These are phyloP conservation scores for Buathra laborator DNA, from an alignment of 2,888 invertebrate genomes.

Conservation along the genomic window DNA sequence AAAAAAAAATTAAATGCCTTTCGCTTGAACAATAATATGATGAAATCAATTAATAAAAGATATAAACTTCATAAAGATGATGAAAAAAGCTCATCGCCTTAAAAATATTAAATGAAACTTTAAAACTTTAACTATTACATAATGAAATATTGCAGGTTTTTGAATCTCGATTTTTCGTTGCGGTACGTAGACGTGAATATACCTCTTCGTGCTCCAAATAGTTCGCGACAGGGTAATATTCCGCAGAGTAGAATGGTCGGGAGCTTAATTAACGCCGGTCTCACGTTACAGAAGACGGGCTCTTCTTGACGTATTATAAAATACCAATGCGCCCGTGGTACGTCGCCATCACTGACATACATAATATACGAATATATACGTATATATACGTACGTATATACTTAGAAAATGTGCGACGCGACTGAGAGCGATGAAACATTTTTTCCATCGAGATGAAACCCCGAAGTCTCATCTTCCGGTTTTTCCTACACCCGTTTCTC, in stretches of 20 bases:
- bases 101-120: background rate
- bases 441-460: slow-evolving; percentile 10
- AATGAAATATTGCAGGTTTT: background rate
- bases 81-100: background rate
- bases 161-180: slow-evolving; percentile 3
- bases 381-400: background rate
- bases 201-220: slow-evolving; percentile 14
- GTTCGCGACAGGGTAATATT: background rate
- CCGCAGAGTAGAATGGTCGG: slow-evolving; percentile 10
- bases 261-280: slow-evolving; percentile 20
- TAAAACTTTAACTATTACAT: background rate
- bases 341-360: background rate
- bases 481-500: background rate
- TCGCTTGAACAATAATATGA: background rate
- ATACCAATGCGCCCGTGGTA: slow-evolving; percentile 6
- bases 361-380: background rate
- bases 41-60: background rate
- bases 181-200: background rate
- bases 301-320: slow-evolving; percentile 22
- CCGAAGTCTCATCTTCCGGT: slow-evolving; percentile 4
- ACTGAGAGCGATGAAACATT: slow-evolving; percentile 5
- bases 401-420: background rate
- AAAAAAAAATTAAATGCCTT: background rate
- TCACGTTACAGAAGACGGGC: slow-evolving; percentile 7
- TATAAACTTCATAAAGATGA: background rate